Evolutionary conservation across 2,888 invertebrate genomes (phyloP).

Genomic region (Coelopa pilipes): DNA sequence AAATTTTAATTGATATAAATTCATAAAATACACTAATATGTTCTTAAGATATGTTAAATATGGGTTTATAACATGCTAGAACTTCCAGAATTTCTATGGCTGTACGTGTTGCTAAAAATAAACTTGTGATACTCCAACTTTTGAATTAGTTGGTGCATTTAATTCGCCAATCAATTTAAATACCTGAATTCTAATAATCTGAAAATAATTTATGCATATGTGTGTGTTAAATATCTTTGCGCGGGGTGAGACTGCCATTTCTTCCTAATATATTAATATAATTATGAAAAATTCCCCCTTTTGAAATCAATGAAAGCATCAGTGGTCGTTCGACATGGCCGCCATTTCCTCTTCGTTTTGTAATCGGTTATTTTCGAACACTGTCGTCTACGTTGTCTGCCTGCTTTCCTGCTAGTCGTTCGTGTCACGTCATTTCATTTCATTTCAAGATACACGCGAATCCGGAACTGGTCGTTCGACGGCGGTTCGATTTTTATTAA

Average conservation of each 20-base stretch:
- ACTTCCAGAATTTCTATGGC: neutral
- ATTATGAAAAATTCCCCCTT: neutral
- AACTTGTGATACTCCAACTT: neutral
- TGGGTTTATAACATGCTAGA: neutral
- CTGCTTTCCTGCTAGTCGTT: conserved; percentile 9
- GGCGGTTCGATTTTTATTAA: conserved; percentile 15
- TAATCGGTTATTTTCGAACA: conserved; percentile 23
- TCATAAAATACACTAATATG: neutral
- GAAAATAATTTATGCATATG: too few relatives aligned
- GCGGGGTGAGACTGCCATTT: too few relatives aligned
- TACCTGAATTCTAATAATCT: too few relatives aligned
- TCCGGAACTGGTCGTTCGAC: neutral
- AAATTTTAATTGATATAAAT: neutral
- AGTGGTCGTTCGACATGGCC: neutral
- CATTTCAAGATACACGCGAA: too few relatives aligned
- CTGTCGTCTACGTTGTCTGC: neutral
- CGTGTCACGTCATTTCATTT: conserved; percentile 15
- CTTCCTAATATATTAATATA: neutral
- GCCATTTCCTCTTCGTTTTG: conserved; percentile 10
- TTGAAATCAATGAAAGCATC: neutral
- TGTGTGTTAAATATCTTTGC: too few relatives aligned
- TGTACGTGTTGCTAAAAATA: conserved; percentile 5
- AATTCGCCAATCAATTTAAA: too few relatives aligned
- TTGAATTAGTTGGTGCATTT: too few relatives aligned
- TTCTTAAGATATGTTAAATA: neutral